Evolutionary conservation across 2,797 vertebrate species (phyloP), one percentile per base, ranked within the genome.

Genomic region (Hippoglossus hippoglossus): DNA sequence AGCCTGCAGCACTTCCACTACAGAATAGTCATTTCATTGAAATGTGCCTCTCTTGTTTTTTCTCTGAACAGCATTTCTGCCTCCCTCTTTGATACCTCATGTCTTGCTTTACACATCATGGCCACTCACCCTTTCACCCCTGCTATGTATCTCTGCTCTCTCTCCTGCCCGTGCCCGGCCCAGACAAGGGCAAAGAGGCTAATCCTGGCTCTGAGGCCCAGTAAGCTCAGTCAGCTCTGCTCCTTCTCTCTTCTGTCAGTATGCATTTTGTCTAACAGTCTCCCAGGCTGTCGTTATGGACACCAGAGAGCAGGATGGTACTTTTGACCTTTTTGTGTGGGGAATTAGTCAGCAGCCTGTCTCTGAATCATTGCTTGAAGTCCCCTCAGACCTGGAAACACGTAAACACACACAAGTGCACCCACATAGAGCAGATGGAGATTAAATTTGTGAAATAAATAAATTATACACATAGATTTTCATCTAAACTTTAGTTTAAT

Each of bases 161-260:
- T 81, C 2, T 59, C 63, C 56, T 79, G 67, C 70, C 75, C 79
- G 46, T 74, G 75, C 74, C 52, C 79, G 61, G 75, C 71, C 74
- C 73, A 82, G 80, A 85, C 86, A 83, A 87, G 89, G 88, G 75
- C 87, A 83, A 79, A 89, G 73, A 87, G 79, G 87, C 81, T 91
- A 91, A 93, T 93, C 84, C 87, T 89, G 81, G 83, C 89, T 89
- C 77, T 72, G 73, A 90, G 81, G 85, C 84, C 80, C 81, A 71
- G 80, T 64, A 25, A 76, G 79, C 86, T 85, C 82, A 77, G 78
- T 81, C 80, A 82, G 87, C 86, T 80, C 79, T 63, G 74, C 74
- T 73, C 55, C 78, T 62, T 41, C 77, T 61, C 75, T 87, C 67
- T 12, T 82, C 84, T 90, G 83, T 89, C 89, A 84, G 68, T 69